phyloP scores from a whole-genome alignment of 2,888 invertebrate genomes.

The Orthosia gracilis region DNA sequence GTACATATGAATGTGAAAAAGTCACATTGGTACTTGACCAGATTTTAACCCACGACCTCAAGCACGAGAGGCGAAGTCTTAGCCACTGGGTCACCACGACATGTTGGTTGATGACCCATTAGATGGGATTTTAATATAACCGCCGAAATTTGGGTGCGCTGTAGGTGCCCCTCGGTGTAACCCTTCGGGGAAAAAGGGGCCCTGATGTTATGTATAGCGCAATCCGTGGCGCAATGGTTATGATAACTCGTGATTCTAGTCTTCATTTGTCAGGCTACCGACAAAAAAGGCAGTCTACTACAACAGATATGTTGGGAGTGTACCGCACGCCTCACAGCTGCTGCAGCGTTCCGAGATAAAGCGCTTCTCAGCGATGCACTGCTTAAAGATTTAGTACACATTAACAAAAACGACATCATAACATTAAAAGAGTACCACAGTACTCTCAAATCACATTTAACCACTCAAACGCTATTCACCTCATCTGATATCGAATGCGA shows the following conservation, averaged over 20 bases:
- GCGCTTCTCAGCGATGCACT: constrained; percentile 30
- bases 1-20: no score
- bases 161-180: no score
- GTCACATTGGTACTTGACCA: no score
- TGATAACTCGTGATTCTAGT: background rate
- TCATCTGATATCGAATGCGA: constrained; percentile 6
- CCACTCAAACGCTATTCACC: background rate
- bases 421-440: constrained; percentile 19
- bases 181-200: no score
- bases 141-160: no score
- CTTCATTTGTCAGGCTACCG: constrained; percentile 12
- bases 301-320: constrained; percentile 42
- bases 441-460: constrained; percentile 19
- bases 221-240: no score
- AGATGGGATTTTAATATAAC: no score
- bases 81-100: no score
- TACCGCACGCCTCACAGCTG: constrained; percentile 23
- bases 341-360: constrained; percentile 35
- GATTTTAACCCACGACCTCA: no score
- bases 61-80: no score
- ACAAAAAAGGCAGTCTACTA: background rate
- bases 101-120: no score
- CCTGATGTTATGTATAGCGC: no score
- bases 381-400: constrained; percentile 23
- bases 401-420: constrained; percentile 23